phyloP scores from a whole-genome alignment of 2,888 invertebrate genomes.

The Lampropteryx suffumata region DNA sequence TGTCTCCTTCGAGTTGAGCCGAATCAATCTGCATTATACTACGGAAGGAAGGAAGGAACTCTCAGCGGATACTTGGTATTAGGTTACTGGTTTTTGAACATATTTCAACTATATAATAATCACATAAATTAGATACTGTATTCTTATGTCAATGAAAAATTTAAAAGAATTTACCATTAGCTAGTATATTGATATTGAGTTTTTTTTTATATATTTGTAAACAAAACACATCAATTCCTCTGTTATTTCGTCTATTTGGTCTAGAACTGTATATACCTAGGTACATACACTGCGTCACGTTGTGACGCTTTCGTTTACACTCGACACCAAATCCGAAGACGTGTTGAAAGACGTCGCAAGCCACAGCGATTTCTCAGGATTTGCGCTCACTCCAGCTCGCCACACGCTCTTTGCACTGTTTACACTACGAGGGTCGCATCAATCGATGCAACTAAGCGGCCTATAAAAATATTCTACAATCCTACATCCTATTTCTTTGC shows the following conservation, averaged over 20 bases:
- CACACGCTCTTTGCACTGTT: constrained; percentile 62
- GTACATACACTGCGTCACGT: too few relatives aligned
- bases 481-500: neutral
- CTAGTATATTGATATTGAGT: too few relatives aligned
- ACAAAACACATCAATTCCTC: too few relatives aligned
- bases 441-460: constrained; percentile 19
- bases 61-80: constrained; percentile 7
- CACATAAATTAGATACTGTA: too few relatives aligned
- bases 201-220: too few relatives aligned
- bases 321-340: constrained; percentile 43
- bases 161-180: too few relatives aligned
- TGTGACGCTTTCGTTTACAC: constrained; percentile 8
- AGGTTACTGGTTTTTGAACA: too few relatives aligned
- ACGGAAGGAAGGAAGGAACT: constrained; percentile 39
- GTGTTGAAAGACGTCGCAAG: constrained; percentile 66
- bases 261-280: neutral
- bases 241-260: too few relatives aligned
- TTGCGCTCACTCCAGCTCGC: constrained; percentile 59
- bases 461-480: constrained; percentile 10
- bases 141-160: too few relatives aligned
- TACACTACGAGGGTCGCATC: constrained; percentile 31
- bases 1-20: constrained; percentile 69
- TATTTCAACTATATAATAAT: too few relatives aligned
- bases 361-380: constrained; percentile 74
- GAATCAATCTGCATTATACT: constrained; percentile 79